Conservation (phyloP, 1,140 invertebrate species). For the Danaus plexippus region DNA sequence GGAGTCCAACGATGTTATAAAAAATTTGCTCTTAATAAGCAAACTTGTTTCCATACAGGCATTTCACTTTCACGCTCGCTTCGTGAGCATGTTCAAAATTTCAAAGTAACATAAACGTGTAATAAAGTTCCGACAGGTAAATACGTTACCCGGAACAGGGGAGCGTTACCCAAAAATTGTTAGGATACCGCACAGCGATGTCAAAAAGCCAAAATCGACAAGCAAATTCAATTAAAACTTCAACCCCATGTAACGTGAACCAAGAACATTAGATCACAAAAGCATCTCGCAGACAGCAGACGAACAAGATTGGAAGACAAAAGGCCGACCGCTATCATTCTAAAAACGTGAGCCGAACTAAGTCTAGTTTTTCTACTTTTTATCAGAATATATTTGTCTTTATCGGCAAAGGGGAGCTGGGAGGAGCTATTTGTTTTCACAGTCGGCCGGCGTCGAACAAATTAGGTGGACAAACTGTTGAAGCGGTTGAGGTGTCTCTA, state of each 20-base stretch:
- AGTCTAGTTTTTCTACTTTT: conserved; percentile 36
- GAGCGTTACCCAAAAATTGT: conserved; percentile 53
- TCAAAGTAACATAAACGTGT: conserved; percentile 12
- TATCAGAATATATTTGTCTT: conserved; percentile 48
- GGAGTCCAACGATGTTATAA: too few species aligned
- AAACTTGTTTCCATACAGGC: too few species aligned
- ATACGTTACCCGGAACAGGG: conserved; percentile 33
- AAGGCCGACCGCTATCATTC: conserved; percentile 53
- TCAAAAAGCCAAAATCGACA: conserved; percentile 65
- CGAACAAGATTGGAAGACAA: conserved; percentile 59
- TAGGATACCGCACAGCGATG: conserved; percentile 42
- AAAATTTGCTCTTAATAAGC: too few species aligned
- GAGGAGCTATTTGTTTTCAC: conserved; percentile 67
- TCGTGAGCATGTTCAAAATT: conserved; percentile 7
- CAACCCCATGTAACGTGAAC: conserved; percentile 48
- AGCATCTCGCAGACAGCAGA: conserved; percentile 43
- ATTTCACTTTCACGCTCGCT: too few species aligned
- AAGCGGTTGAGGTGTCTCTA: conserved; percentile 66
- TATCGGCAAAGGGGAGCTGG: conserved; percentile 47
- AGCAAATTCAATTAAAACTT: conserved; percentile 69
- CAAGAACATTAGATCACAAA: conserved; percentile 62
- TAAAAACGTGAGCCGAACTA: conserved; percentile 38
- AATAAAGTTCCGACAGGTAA: conserved; percentile 34
- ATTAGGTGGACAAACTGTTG: conserved; percentile 70
- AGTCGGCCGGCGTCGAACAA: conserved; percentile 65